A percentile compares a stretch with the other conserved stretches of the same genome.
phyloP scores from a whole-genome alignment of 35 echinoderm and acorn worm genomes.

The Apostichopus parvimensis region DNA sequence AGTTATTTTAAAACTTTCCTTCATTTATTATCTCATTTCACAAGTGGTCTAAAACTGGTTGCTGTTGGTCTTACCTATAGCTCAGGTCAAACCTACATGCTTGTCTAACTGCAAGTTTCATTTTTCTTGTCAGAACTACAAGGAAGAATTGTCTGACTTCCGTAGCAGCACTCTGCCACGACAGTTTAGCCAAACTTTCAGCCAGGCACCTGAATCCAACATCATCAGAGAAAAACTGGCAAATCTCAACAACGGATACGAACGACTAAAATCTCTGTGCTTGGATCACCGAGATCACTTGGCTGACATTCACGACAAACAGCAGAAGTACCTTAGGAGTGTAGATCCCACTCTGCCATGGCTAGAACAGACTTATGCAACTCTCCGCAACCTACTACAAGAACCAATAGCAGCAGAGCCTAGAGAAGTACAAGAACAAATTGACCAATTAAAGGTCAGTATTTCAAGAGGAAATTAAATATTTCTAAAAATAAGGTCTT shows the following conservation, averaged over 20 bases:
- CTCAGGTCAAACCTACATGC: too few species aligned
- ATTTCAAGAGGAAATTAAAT: too few species aligned
- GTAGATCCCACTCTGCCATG: slow-evolving; percentile 86
- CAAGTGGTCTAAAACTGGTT: too few species aligned
- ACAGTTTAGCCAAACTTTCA: slow-evolving; percentile 97
- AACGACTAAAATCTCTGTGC: slow-evolving; percentile 71
- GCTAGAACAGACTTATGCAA: slow-evolving; percentile 74
- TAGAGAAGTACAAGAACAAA: slow-evolving; percentile 82
- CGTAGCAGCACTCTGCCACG: slow-evolving; percentile 76
- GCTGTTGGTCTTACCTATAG: too few species aligned
- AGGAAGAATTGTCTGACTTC: slow-evolving; percentile 83
- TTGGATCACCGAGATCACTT: slow-evolving; percentile 73
- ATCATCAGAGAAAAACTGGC: slow-evolving; percentile 86
- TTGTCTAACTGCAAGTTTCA: too few species aligned
- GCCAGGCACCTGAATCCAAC: slow-evolving; percentile 86
- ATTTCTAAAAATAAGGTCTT: too few species aligned
- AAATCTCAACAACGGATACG: slow-evolving; percentile 84
- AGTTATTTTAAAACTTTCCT: too few species aligned
- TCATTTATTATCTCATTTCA: too few species aligned
- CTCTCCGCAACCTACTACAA: slow-evolving; percentile 55
- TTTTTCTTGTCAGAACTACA: slow-evolving; percentile 77
- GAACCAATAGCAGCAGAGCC: slow-evolving; percentile 88
- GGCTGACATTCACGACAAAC: slow-evolving; percentile 69
- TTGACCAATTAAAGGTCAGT: slow-evolving; percentile 77
- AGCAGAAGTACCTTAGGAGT: slow-evolving; percentile 63